Conservation (phyloP, 2,888 invertebrate genomes). For the Heliconius ethilla region DNA sequence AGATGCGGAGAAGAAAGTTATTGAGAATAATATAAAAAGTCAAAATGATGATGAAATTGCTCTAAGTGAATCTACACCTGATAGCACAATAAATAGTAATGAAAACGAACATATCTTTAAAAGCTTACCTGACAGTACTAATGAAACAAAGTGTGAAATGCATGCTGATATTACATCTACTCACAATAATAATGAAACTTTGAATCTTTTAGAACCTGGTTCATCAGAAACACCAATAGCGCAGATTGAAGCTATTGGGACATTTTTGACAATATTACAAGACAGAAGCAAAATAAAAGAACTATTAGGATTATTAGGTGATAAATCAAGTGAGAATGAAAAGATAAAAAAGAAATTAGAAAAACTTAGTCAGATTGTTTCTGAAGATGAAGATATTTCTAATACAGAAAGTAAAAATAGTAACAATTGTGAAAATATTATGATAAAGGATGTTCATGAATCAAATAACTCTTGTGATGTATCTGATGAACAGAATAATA, state of each 20-base stretch:
- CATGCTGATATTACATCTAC: constrained; percentile 62
- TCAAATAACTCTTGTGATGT: background rate
- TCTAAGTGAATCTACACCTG: constrained; percentile 58
- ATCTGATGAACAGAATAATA: constrained; percentile 2
- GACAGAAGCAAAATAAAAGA: constrained; percentile 78
- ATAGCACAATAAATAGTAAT: constrained; percentile 64
- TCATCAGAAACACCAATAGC: constrained; percentile 47
- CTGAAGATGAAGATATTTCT: constrained; percentile 69
- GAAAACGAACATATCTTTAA: constrained; percentile 43
- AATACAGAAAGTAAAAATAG: constrained; percentile 21
- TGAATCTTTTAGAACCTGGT: constrained; percentile 48
- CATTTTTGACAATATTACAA: constrained; percentile 67
- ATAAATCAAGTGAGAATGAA: constrained; percentile 68
- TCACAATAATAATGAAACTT: constrained; percentile 50
- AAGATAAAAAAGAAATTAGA: constrained; percentile 82
- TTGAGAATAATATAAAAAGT: constrained; percentile 1
- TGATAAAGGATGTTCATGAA: background rate
- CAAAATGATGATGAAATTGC: constrained; percentile 36
- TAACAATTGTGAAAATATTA: constrained; percentile 18
- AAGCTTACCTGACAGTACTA: constrained; percentile 61
- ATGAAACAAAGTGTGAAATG: constrained; percentile 57
- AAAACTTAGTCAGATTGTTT: constrained; percentile 80
- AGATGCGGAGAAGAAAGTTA: constrained; percentile 33
- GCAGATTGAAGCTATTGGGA: constrained; percentile 60
- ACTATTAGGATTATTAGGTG: constrained; percentile 69